A percentile compares a stretch with the other conserved stretches of the same genome.
These are phyloP conservation scores for Hoplias malabaricus DNA, from an alignment of 2,113 vertebrate species.

Conservation along the genomic window DNA sequence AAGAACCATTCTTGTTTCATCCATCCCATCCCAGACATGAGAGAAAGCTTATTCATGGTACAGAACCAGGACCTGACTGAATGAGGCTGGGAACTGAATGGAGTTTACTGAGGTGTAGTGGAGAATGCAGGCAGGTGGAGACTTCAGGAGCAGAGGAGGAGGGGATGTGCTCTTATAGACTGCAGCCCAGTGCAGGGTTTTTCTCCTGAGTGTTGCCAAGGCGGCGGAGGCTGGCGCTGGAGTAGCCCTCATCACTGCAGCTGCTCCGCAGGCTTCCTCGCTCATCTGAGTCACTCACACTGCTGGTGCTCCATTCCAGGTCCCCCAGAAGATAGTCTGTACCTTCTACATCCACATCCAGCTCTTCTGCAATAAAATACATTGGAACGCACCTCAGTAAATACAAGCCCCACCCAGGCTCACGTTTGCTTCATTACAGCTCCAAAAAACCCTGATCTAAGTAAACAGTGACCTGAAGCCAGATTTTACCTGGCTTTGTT, in stretches of 20 bases:
- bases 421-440: too few species aligned
- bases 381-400: too few species aligned
- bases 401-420: too few species aligned
- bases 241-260: constrained; percentile 92
- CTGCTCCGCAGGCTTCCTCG: constrained; percentile 86
- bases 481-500: too few species aligned
- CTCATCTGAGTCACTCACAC: constrained; percentile 91
- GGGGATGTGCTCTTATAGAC: constrained; percentile 74
- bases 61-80: constrained; percentile 24
- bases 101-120: neutral
- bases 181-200: constrained; percentile 70
- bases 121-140: neutral
- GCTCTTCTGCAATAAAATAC: constrained; percentile 82
- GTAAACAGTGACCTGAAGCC: too few species aligned
- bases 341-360: constrained; percentile 81
- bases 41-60: neutral
- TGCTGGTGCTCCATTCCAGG: constrained; percentile 92
- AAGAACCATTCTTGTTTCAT: neutral
- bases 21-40: neutral
- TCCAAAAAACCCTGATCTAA: too few species aligned
- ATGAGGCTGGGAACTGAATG: constrained; percentile 18
- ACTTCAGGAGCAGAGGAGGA: constrained; percentile 21
- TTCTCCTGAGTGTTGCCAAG: constrained; percentile 75
- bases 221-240: constrained; percentile 81
- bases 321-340: constrained; percentile 85